phyloP scores from a whole-genome alignment of 2,113 vertebrate genomes.

The Lampris megalopsis region DNA sequence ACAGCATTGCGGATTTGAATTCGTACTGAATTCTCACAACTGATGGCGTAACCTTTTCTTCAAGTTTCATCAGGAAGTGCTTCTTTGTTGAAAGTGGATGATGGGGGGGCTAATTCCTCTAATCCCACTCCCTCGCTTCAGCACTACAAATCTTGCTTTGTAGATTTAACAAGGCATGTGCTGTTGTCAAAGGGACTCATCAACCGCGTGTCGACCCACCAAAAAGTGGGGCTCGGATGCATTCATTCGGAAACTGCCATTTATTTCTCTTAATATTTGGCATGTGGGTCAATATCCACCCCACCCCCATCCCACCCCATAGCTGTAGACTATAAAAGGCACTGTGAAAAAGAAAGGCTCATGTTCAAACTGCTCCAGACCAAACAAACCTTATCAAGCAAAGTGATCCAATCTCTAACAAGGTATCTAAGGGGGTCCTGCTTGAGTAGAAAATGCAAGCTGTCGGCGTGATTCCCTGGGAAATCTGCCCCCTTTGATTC shows the following conservation, averaged over 20 bases:
- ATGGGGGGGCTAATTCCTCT: constrained; percentile 43
- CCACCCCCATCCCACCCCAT: background rate
- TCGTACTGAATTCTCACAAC: constrained; percentile 46
- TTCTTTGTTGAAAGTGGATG: constrained; percentile 67
- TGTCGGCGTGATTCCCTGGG: constrained; percentile 5
- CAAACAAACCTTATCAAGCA: constrained; percentile 38
- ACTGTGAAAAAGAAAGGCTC: constrained; percentile 80
- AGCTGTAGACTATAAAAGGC: constrained; percentile 71
- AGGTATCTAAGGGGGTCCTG: constrained; percentile 47
- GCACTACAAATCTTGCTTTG: constrained; percentile 14
- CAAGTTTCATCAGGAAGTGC: constrained; percentile 93
- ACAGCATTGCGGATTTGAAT: constrained; percentile 82
- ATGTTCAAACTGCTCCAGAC: constrained; percentile 54
- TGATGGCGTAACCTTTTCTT: constrained; percentile 71
- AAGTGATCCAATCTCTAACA: constrained; percentile 32
- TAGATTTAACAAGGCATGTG: constrained; percentile 52
- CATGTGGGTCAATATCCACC: constrained; percentile 43
- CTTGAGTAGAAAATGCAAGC: constrained; percentile 44
- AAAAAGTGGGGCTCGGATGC: background rate
- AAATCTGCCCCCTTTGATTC: constrained; percentile 27
- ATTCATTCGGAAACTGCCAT: constrained; percentile 20
- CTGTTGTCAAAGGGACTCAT: constrained; percentile 30
- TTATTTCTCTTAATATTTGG: background rate
- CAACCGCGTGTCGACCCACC: background rate
- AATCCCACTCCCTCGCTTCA: constrained; percentile 15